Evolutionary conservation across 2,888 invertebrate genomes (phyloP).

Genomic region (Salpingus planirostris): DNA sequence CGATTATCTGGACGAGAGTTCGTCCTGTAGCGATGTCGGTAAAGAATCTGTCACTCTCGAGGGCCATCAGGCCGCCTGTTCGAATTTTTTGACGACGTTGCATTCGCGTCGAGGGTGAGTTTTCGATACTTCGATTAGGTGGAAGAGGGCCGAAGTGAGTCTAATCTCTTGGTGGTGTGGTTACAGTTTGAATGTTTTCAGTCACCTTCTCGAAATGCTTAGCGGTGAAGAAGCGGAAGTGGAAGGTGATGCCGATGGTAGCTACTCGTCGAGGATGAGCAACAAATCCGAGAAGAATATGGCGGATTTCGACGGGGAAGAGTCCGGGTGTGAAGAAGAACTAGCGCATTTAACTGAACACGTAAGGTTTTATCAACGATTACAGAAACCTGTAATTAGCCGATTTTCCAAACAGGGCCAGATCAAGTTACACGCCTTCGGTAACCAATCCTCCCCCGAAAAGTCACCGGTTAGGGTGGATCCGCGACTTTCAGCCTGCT

Average conservation of each 20-base stretch:
- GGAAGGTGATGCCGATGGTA: slow-evolving; percentile 54
- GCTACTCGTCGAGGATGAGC: slow-evolving; percentile 86
- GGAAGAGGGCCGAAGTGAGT: slow-evolving; percentile 2
- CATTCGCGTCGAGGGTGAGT: slow-evolving; percentile 35
- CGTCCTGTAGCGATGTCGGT: slow-evolving; percentile 40
- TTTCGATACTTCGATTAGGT: slow-evolving; percentile 4
- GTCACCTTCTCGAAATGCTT: slow-evolving; percentile 57
- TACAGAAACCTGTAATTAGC: slow-evolving; percentile 15
- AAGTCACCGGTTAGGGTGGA: slow-evolving; percentile 38
- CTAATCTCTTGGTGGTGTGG: slow-evolving; percentile 9
- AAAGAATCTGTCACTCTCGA: slow-evolving; percentile 35
- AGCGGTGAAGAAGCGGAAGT: slow-evolving; percentile 59
- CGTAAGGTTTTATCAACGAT: slow-evolving; percentile 37
- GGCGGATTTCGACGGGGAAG: slow-evolving; percentile 89
- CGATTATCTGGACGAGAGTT: slow-evolving; percentile 39
- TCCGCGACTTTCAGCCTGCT: slow-evolving; percentile 38
- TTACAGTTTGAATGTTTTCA: slow-evolving; percentile 26
- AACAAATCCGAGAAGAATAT: slow-evolving; percentile 91
- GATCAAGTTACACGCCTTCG: slow-evolving; percentile 35
- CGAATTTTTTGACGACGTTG: slow-evolving; percentile 34
- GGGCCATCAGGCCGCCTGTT: slow-evolving; percentile 30
- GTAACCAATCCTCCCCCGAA: slow-evolving; percentile 35
- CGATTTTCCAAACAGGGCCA: slow-evolving; percentile 32
- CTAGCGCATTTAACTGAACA: slow-evolving; percentile 66
- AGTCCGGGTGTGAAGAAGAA: slow-evolving; percentile 79